Evolutionary conservation across 2,113 vertebrate species (phyloP).

Genomic region (Diglossa brunneiventris): DNA sequence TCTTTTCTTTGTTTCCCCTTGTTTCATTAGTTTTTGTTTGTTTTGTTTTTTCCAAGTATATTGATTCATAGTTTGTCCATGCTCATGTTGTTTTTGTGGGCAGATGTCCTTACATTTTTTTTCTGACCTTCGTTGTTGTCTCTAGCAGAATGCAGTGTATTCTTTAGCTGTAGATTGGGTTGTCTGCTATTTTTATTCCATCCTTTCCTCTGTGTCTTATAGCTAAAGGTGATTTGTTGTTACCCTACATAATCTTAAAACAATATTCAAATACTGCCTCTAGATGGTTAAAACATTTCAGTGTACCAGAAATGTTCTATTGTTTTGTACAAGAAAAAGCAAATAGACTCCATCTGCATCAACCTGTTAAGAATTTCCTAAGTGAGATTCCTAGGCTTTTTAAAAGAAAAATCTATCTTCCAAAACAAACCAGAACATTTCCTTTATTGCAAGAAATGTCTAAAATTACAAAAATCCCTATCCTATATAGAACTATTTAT

Average conservation of each 20-base stretch:
- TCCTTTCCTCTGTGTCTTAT: neutral
- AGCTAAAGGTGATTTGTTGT: neutral
- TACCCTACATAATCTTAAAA: neutral
- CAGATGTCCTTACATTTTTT: neutral
- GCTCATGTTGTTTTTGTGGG: neutral
- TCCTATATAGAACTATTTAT: neutral
- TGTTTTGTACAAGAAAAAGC: neutral
- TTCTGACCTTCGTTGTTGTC: neutral
- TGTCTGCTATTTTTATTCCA: neutral
- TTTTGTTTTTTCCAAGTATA: accelerated
- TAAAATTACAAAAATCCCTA: neutral
- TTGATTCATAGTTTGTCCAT: neutral
- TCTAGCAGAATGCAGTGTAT: neutral
- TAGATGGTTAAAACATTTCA: neutral
- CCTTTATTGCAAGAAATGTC: neutral
- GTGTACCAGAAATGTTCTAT: neutral
- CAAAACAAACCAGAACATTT: neutral
- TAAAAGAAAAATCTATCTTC: neutral
- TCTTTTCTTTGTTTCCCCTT: neutral
- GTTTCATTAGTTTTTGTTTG: neutral
- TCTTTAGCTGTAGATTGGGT: neutral
- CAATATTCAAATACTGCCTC: neutral
- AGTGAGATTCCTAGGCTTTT: neutral
- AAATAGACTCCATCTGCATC: neutral
- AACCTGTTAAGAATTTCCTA: neutral